These are phyloP conservation scores for Doris montereyensis DNA, from an alignment of 2,888 invertebrate species.

Conservation along the genomic window DNA sequence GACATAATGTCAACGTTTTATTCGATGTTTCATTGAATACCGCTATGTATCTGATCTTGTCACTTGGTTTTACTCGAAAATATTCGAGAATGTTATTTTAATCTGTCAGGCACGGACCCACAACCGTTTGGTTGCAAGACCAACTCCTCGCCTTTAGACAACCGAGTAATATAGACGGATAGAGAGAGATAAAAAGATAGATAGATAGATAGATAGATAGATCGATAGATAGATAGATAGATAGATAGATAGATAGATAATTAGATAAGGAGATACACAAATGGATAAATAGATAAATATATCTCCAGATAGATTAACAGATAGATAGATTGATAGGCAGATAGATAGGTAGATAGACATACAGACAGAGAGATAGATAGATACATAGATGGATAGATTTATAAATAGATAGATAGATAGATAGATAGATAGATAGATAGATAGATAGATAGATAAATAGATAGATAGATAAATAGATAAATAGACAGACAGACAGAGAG, in stretches of 20 bases:
- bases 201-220: not conserved
- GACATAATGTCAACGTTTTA: no score
- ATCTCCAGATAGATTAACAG: not conserved
- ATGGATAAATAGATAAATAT: not conserved
- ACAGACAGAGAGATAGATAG: not conserved
- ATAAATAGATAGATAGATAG: not conserved
- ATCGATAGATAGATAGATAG: not conserved
- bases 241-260: not conserved
- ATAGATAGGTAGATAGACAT: not conserved
- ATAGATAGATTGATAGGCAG: not conserved
- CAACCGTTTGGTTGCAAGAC: no score
- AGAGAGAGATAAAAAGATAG: not conserved
- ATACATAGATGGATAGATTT: no score
- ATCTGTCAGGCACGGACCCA: no score
- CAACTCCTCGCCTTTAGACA: no score
- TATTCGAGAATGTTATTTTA: no score
- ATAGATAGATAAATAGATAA: not conserved
- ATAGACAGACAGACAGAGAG: not conserved
- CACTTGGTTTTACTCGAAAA: no score
- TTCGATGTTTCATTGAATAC: no score
- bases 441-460: not conserved
- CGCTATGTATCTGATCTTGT: no score
- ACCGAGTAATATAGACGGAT: not conserved
- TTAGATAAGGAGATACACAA: not conserved
- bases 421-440: not conserved